Evolutionary conservation across 2,888 invertebrate genomes (phyloP), one percentile per base, ranked within the genome.

Genomic region (Rhogogaster chlorosoma): DNA sequence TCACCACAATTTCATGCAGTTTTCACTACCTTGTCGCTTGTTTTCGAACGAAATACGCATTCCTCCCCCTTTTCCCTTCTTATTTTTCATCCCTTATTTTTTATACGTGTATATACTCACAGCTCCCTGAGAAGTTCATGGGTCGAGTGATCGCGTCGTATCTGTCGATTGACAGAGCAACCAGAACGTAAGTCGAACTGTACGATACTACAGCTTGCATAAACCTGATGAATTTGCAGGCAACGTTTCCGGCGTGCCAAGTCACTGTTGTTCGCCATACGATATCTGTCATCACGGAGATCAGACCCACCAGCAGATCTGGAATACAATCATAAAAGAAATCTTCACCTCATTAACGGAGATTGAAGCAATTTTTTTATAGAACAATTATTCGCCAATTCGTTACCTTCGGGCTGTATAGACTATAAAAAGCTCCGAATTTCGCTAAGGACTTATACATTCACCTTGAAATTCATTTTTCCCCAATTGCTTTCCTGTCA

Each of bases 131-230:
- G 94, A 98, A 98, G 94, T 98, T 98, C 98, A 98, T 98, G 0
- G 98, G 98, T 94, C 98, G 97, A 18, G 98, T 98, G 91, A 98
- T 98, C 87, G 98, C 98, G 91, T 98, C 98, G 92, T 98, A 98
- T 90, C 98, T 95, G 94, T 98, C 98, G 90, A 98, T 98, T 90
- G 98, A 98, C 86, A 98, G 95, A 2, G 98, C 98, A 36, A 98
- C 98, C 85, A 98, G 94, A 45, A 98, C 98, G 92, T 98, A 98
- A 0, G 98, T 98, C 2, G 98, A 98, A 0, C 98, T 98, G 92
- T 98, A 98, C 88, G 98, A 98, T 82, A 98, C 98, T 88, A 98
- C 96, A 1, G 96, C 97, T 96, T 97, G 95, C 84, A 94, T 94
- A 93, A 98, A 98, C 90, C 97, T 96, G 87, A 98, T 96, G 87